A percentile compares a stretch with the other conserved stretches of the same genome.
Conservation (phyloP, 2,797 vertebrate species). For the Scolopax bukidnonensis region DNA sequence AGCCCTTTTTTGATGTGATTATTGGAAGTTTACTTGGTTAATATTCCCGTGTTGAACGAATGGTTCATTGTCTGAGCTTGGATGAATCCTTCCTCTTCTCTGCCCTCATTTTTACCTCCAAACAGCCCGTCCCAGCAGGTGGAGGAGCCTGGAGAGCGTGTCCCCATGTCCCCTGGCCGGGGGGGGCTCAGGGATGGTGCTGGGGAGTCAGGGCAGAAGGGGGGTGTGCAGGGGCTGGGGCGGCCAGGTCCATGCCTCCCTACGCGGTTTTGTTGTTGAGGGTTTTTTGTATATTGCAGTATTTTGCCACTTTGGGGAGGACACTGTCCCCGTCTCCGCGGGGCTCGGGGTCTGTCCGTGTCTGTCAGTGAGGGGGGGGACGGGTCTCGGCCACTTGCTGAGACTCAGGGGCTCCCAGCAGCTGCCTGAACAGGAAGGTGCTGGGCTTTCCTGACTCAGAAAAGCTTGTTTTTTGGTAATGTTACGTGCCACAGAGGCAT, state of each 20-base stretch:
- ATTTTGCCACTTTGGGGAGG: background rate
- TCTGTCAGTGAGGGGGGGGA: background rate
- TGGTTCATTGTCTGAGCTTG: background rate
- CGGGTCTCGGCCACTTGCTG: background rate
- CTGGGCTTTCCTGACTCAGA: background rate
- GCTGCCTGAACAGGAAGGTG: background rate
- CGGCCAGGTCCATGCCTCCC: fast-evolving
- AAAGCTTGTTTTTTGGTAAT: background rate
- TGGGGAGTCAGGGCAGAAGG: no score
- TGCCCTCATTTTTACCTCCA: fast-evolving
- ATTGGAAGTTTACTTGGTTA: background rate
- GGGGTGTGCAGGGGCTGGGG: fast-evolving
- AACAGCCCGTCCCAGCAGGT: background rate
- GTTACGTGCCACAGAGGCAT: background rate
- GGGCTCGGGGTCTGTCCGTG: background rate
- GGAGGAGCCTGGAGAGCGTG: background rate
- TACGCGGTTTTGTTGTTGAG: fast-evolving
- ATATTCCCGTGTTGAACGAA: background rate
- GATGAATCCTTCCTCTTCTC: background rate
- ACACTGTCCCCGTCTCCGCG: background rate
- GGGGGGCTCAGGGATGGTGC: fast-evolving
- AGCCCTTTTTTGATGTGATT: background rate
- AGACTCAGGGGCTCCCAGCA: background rate
- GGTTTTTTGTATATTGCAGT: fast-evolving
- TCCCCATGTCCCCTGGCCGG: fast-evolving